Percentiles rank a stretch among this genome's conserved stretches.
phyloP scores from a whole-genome alignment of 2,888 invertebrate genomes.

The Cacoxenus indagator region DNA sequence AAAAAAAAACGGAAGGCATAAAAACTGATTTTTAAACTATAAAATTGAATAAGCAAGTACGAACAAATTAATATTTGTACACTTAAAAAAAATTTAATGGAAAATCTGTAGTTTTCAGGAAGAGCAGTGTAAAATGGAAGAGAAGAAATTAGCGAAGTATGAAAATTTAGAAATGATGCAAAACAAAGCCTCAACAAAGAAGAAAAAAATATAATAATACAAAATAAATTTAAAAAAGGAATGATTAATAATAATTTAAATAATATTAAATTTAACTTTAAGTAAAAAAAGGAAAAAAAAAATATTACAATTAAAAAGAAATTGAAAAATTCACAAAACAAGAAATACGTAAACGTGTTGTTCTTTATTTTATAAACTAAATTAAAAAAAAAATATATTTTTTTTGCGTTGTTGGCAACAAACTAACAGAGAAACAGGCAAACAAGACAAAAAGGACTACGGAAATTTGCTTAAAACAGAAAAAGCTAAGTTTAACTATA shows the following conservation, averaged over 20 bases:
- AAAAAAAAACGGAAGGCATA: no score
- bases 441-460: no score
- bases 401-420: neutral
- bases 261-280: slow-evolving; percentile 37
- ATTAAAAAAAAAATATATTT: neutral
- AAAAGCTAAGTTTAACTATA: no score
- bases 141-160: slow-evolving; percentile 4
- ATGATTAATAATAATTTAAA: slow-evolving; percentile 25
- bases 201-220: slow-evolving; percentile 36
- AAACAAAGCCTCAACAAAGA: slow-evolving; percentile 28
- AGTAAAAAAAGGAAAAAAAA: slow-evolving; percentile 38
- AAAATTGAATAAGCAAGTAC: no score
- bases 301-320: slow-evolving; percentile 27
- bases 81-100: no score
- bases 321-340: slow-evolving; percentile 26
- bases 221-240: slow-evolving; percentile 33
- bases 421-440: slow-evolving; percentile 32
- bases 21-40: no score
- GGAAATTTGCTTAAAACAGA: no score
- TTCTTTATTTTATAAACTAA: slow-evolving; percentile 31
- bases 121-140: no score
- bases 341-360: slow-evolving; percentile 33
- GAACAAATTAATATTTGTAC: no score
- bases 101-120: no score
- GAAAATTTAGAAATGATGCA: slow-evolving; percentile 9